These are phyloP conservation scores for Alligator mississippiensis DNA, from an alignment of 2,113 vertebrate genomes.

Conservation along the genomic window DNA sequence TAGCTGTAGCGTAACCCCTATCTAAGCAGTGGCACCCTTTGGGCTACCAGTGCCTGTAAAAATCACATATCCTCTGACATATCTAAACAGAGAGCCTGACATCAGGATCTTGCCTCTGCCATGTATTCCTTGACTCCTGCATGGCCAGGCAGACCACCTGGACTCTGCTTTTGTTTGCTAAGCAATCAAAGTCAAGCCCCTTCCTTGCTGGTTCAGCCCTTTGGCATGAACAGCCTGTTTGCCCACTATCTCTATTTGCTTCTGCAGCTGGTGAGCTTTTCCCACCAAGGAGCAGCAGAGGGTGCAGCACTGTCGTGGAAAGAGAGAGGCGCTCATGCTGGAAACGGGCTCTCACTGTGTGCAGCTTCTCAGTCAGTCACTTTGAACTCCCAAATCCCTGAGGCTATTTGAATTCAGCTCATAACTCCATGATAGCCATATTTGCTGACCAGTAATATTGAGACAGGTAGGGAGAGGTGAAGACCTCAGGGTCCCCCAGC, in stretches of 20 bases:
- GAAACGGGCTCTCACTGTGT: neutral
- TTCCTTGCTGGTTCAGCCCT: neutral
- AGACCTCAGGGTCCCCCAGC: neutral
- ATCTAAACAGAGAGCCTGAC: neutral
- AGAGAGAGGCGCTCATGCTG: neutral
- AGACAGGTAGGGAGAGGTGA: neutral
- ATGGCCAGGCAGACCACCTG: slow-evolving; percentile 14
- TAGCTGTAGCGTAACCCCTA: neutral
- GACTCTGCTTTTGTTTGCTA: slow-evolving; percentile 12
- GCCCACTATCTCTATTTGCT: neutral
- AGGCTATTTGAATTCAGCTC: neutral
- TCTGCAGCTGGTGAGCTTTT: neutral
- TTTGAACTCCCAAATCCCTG: neutral
- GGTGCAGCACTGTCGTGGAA: neutral
- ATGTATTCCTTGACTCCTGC: slow-evolving; percentile 20
- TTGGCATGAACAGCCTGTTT: neutral
- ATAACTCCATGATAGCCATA: neutral
- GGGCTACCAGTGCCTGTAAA: neutral
- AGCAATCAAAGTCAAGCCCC: neutral
- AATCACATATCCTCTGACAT: rapidly evolving
- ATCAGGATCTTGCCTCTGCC: neutral
- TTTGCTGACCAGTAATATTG: neutral
- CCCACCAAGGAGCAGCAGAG: neutral
- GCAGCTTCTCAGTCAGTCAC: neutral
- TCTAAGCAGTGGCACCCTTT: neutral